These are phyloP conservation scores for Caradrina kadenii DNA, from an alignment of 2,888 invertebrate species.

Conservation along the genomic window DNA sequence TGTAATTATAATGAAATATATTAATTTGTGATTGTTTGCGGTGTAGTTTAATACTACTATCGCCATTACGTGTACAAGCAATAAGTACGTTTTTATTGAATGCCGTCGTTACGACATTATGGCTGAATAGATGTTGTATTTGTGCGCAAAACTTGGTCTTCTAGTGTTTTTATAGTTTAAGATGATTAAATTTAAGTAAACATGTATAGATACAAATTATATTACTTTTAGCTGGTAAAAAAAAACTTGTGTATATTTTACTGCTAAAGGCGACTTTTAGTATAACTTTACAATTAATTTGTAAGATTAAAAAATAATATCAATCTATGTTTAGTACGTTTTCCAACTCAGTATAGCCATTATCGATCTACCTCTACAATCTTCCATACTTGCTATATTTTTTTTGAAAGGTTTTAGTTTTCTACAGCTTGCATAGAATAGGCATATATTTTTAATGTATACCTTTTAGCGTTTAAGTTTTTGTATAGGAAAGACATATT, in stretches of 20 bases:
- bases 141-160: slow-evolving; percentile 84
- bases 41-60: slow-evolving; percentile 72
- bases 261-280: slow-evolving; percentile 36
- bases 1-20: slow-evolving; percentile 74
- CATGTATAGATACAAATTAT: slow-evolving; percentile 54
- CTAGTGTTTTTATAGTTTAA: slow-evolving; percentile 76
- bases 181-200: slow-evolving; percentile 62
- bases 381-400: slow-evolving; percentile 60
- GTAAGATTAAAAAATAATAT: slow-evolving; percentile 25
- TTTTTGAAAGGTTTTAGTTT: slow-evolving; percentile 48
- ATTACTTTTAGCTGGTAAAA: slow-evolving; percentile 50
- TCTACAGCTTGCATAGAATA: slow-evolving; percentile 51
- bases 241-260: slow-evolving; percentile 51
- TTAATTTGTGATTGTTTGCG: slow-evolving; percentile 88
- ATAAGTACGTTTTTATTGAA: slow-evolving; percentile 87
- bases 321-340: slow-evolving; percentile 23
- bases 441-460: slow-evolving; percentile 42
- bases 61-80: slow-evolving; percentile 90
- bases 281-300: slow-evolving; percentile 40
- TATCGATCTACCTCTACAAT: slow-evolving; percentile 65
- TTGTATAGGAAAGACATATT: slow-evolving; percentile 55
- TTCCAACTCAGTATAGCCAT: slow-evolving; percentile 27
- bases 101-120: slow-evolving; percentile 81
- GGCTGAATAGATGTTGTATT: slow-evolving; percentile 87
- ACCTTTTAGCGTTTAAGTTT: slow-evolving; percentile 57